Evolutionary conservation across 2,888 invertebrate species (phyloP), one percentile per base, ranked within the genome.

Genomic region (Arctia plantaginis): DNA sequence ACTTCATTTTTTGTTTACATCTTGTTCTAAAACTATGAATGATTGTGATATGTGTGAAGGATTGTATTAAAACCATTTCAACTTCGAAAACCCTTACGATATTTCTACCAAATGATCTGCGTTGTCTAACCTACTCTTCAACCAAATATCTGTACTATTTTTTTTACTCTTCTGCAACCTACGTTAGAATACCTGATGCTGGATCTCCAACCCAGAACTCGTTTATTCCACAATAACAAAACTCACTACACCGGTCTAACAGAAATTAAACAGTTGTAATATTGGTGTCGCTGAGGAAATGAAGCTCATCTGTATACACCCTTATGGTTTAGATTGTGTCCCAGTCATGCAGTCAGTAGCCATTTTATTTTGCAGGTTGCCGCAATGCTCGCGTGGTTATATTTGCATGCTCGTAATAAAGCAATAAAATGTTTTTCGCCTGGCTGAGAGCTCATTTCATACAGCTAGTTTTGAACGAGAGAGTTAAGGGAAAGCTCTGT

Each of bases 381-480:
- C 82, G 84, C 84, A 86, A 86, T 87, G 87, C 87, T 81, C 87
- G 86, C 84, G 80, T 84, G 81, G 81, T 86, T 86, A 80, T 89
- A 89, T 91, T 91, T 89, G 89, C 89, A 91, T 90, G 83, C 87
- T 88, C 86, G 83, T 91, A 89, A 89, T 91, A 90, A 90, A 89
- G 87, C 85, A 88, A 90, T 90, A 87, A 88, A 87, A 88, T 88
- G 84, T 87, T 88, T 89, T 88, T 84, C 81, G 78, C 83, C 75
- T 75, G 70, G 79, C 77, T 77, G 79, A 80, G 80, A 86, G 80
- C 86, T 87, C 83, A 86, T 88, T 89, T 83, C 76, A 81, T 82
- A 82, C 79, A 77, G 81, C 82, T 76, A 81, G 80, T 80, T 71
- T 81, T 79, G 72, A 77, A 77, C 71, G 80, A 78, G 71, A 75